Conservation (phyloP, 2,113 vertebrate species). For the Blennius ocellaris region DNA sequence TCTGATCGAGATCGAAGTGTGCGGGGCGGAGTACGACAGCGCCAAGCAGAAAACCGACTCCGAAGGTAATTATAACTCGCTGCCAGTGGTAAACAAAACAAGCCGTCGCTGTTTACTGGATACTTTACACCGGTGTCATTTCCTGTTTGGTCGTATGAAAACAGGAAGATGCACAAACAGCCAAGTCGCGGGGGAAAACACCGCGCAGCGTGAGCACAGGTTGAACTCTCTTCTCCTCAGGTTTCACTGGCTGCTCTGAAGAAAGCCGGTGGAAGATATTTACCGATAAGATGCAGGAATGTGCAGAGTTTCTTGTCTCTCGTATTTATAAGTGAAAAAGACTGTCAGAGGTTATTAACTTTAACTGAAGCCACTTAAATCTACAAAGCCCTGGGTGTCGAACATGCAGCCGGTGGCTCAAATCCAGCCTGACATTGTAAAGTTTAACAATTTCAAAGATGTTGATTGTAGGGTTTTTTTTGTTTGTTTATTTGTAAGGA, state of each 20-base stretch:
- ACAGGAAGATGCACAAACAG: constrained; percentile 67
- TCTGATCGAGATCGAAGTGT: constrained; percentile 96
- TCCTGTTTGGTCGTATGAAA: constrained; percentile 59
- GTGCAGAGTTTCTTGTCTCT: neutral
- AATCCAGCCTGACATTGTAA: no score
- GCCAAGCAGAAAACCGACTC: constrained; percentile 96
- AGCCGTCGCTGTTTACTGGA: constrained; percentile 34
- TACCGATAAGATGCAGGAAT: neutral
- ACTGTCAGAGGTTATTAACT: no score
- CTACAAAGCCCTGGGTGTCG: no score
- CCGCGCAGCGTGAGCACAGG: neutral
- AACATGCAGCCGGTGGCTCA: no score
- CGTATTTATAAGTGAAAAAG: no score
- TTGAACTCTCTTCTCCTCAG: neutral
- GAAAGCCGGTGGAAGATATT: neutral
- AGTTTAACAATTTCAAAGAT: no score
- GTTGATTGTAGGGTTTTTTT: no score
- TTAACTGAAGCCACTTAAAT: no score
- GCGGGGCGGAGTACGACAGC: constrained; percentile 94
- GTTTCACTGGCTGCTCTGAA: neutral
- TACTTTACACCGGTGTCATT: constrained; percentile 24
- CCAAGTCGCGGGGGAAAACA: constrained; percentile 32
- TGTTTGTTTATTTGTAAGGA: no score
- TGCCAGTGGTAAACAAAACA: neutral
- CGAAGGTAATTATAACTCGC: constrained; percentile 82